These are phyloP conservation scores for Aphyosemion australe DNA, from an alignment of 2,113 vertebrate species.

Conservation along the genomic window DNA sequence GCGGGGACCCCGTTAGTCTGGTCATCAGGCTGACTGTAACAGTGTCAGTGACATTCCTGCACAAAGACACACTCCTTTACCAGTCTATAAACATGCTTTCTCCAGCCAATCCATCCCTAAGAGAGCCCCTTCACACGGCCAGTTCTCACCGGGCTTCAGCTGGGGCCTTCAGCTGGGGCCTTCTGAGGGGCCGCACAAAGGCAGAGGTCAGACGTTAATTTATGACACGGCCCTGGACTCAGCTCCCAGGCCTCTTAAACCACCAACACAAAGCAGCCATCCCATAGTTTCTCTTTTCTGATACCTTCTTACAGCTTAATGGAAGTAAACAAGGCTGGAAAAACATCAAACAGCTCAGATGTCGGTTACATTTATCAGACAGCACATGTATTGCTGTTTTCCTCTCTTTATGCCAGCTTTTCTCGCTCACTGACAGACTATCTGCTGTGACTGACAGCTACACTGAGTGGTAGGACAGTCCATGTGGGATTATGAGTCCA, in stretches of 20 bases:
- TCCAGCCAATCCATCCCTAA: conserved; percentile 84
- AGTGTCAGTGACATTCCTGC: conserved; percentile 88
- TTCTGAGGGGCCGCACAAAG: conserved; percentile 75
- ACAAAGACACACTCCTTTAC: conserved; percentile 92
- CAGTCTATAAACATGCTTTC: conserved; percentile 92
- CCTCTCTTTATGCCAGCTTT: conserved; percentile 15
- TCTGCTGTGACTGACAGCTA: conserved; percentile 67
- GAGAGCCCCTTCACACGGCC: conserved; percentile 76
- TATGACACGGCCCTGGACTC: conserved; percentile 74
- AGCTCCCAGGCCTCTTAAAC: conserved; percentile 78
- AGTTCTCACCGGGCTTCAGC: conserved; percentile 71
- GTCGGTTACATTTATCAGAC: no score
- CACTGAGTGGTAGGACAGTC: conserved; percentile 63
- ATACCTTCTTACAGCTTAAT: conserved; percentile 12
- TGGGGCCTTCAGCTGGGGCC: conserved; percentile 61
- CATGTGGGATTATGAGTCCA: conserved; percentile 69
- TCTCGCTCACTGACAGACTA: conserved; percentile 48
- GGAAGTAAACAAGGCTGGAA: no score
- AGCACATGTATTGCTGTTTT: no score
- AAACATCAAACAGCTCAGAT: no score
- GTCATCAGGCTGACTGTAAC: conserved; percentile 87
- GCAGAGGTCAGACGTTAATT: conserved; percentile 78
- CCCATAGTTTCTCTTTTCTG: conserved; percentile 32
- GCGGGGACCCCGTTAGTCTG: conserved; percentile 85
- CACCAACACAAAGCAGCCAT: conserved; percentile 51